Percentiles rank a stretch among this genome's conserved stretches.
Evolutionary conservation across 1,140 invertebrate genomes (phyloP).

Genomic region (Ladona fulva): DNA sequence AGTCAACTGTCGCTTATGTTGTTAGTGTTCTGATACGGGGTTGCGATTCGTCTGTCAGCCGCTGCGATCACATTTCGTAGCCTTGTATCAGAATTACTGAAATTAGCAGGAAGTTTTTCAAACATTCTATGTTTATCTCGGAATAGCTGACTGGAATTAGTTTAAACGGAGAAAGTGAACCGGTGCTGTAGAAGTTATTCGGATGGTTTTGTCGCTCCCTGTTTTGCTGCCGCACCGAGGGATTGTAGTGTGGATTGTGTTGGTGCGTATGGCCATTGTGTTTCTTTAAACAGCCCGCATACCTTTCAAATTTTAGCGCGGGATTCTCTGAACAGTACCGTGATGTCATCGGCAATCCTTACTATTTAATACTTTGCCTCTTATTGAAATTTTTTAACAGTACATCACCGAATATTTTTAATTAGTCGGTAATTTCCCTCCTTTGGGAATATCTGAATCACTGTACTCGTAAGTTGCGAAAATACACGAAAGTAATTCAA

Average conservation of each 20-base stretch:
- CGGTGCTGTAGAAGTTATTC: neutral
- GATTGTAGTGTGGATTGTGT: neutral
- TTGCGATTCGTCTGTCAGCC: too few relatives aligned
- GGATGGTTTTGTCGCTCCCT: neutral
- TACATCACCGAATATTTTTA: too few relatives aligned
- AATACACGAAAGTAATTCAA: too few relatives aligned
- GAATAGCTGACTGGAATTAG: neutral
- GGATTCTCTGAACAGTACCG: neutral
- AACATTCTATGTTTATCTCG: too few relatives aligned
- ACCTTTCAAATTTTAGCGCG: neutral
- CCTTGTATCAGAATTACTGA: too few relatives aligned
- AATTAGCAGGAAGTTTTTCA: too few relatives aligned
- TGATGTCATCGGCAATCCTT: neutral
- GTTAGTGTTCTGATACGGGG: slow-evolving; percentile 16
- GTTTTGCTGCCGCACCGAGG: neutral
- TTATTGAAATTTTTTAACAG: too few relatives aligned
- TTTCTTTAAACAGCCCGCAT: neutral
- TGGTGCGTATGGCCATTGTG: neutral
- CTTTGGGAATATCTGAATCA: too few relatives aligned
- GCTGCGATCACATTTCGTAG: too few relatives aligned
- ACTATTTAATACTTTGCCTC: too few relatives aligned
- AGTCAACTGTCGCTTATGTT: slow-evolving; percentile 22
- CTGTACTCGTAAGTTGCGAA: too few relatives aligned
- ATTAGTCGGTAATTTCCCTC: too few relatives aligned
- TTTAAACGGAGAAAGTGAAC: neutral